Conservation (phyloP, 2,888 invertebrate species). For the Meliscaeva auricollis region DNA sequence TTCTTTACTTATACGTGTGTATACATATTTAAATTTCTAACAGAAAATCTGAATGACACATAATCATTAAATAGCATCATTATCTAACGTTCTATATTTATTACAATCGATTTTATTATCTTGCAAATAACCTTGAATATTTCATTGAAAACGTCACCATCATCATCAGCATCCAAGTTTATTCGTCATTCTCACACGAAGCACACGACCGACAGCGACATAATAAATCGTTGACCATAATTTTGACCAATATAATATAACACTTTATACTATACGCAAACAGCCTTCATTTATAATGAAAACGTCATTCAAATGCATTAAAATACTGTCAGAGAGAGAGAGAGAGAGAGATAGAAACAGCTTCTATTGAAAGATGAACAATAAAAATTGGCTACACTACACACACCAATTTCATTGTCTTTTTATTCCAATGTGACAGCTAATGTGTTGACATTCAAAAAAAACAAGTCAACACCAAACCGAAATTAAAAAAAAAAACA, state of each 20-base stretch:
- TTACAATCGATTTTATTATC: slow-evolving; percentile 30
- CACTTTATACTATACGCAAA: not conserved
- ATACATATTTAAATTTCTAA: not conserved
- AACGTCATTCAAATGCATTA: slow-evolving; percentile 68
- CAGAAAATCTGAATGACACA: not conserved
- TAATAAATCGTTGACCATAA: slow-evolving; percentile 33
- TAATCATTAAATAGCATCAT: slow-evolving; percentile 37
- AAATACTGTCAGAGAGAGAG: not conserved
- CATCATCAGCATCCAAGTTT: slow-evolving; percentile 16
- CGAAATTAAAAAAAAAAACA: slow-evolving; percentile 21
- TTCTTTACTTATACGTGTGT: not conserved
- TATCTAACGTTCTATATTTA: slow-evolving; percentile 36
- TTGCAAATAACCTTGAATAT: slow-evolving; percentile 34
- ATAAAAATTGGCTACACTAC: slow-evolving; percentile 26
- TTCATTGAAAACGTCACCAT: slow-evolving; percentile 31
- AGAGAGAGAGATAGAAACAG: not conserved
- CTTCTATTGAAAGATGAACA: slow-evolving; percentile 22
- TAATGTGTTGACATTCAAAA: slow-evolving; percentile 63
- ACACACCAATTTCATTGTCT: slow-evolving; percentile 51
- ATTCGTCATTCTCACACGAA: slow-evolving; percentile 24
- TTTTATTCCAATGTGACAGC: slow-evolving; percentile 47
- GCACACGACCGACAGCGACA: slow-evolving; percentile 21
- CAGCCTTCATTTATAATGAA: slow-evolving; percentile 60
- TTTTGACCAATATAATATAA: slow-evolving; percentile 26
- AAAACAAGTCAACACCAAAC: slow-evolving; percentile 23